phyloP scores from a whole-genome alignment of 2,113 vertebrate species.

The Cyanoramphus novaezelandiae region DNA sequence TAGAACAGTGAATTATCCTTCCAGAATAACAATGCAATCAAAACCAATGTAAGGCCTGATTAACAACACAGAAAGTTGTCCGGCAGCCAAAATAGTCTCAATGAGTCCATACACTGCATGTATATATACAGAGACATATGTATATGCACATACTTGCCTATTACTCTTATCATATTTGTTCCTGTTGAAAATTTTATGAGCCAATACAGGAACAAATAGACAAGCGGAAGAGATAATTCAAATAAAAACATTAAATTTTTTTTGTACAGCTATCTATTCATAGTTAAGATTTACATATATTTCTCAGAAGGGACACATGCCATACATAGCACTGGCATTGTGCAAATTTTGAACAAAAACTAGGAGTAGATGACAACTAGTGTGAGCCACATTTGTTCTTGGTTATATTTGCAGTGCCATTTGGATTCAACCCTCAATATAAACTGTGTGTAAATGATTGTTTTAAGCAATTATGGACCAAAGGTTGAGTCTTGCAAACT shows the following conservation, averaged over 20 bases:
- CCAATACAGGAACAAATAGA: conserved; percentile 70
- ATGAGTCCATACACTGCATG: neutral
- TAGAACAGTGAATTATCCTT: conserved; percentile 32
- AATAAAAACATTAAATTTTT: conserved; percentile 3
- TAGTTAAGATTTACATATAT: neutral
- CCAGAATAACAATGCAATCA: conserved; percentile 43
- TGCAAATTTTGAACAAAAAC: neutral
- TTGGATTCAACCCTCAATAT: neutral
- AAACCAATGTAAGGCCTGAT: conserved; percentile 49
- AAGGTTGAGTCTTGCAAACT: neutral
- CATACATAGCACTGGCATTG: neutral
- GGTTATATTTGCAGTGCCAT: neutral
- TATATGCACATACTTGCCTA: neutral
- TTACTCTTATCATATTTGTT: conserved; percentile 64
- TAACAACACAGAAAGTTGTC: conserved; percentile 52
- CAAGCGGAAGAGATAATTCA: conserved; percentile 55
- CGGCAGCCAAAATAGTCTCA: conserved; percentile 39
- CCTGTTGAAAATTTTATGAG: conserved; percentile 65
- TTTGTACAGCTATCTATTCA: conserved; percentile 9
- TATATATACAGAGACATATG: neutral
- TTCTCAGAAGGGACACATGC: neutral
- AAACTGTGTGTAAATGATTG: neutral
- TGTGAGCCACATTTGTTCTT: neutral
- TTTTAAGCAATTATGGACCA: neutral
- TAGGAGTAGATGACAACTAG: neutral